Conservation (phyloP, 2,113 vertebrate species). For the Fregata magnificens region DNA sequence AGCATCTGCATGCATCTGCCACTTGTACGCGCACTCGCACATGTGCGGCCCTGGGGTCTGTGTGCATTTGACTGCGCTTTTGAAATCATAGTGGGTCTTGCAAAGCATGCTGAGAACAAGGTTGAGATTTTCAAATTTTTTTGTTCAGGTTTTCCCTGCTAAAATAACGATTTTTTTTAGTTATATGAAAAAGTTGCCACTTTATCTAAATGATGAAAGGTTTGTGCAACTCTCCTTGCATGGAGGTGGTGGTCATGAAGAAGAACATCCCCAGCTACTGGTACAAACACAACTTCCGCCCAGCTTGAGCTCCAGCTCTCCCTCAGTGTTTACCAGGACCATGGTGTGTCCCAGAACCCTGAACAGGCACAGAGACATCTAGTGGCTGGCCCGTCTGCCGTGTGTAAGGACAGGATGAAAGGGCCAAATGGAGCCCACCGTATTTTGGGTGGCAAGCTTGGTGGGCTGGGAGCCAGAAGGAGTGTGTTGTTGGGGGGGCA, state of each 20-base stretch:
- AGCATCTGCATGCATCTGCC: background rate
- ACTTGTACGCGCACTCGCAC: fast-evolving
- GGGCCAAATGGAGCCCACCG: background rate
- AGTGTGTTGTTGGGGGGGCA: fast-evolving
- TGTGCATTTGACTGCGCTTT: background rate
- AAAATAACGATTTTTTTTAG: background rate
- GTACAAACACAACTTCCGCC: background rate
- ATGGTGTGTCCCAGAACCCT: background rate
- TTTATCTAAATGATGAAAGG: background rate
- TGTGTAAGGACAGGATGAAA: background rate
- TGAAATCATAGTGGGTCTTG: background rate
- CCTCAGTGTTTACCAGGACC: background rate
- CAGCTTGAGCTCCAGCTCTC: background rate
- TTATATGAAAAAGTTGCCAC: background rate
- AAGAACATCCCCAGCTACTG: background rate
- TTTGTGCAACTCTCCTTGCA: background rate
- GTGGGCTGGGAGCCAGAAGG: background rate
- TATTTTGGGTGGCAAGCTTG: background rate
- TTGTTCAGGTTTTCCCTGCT: background rate
- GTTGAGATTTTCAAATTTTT: background rate
- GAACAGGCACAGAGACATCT: background rate
- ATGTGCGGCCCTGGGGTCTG: fast-evolving
- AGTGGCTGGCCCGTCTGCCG: fast-evolving
- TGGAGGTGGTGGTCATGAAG: background rate
- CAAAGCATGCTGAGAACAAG: background rate